Conservation (phyloP, 2,797 vertebrate species). For the Takifugu ocellatus region DNA sequence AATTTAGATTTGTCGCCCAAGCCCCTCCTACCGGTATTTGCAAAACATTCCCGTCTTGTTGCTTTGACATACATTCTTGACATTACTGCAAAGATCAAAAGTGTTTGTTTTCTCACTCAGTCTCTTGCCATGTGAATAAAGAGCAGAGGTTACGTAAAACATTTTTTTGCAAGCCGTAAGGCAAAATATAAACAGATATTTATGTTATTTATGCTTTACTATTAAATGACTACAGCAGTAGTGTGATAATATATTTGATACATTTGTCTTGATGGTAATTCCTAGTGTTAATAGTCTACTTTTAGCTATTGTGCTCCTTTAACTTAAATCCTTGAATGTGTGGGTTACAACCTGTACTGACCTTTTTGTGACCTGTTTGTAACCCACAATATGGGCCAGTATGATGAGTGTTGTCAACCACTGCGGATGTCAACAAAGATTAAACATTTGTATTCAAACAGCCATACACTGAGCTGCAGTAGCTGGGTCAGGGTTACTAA, state of each 20-base stretch:
- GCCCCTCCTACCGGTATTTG: slow-evolving; percentile 33
- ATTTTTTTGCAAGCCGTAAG: slow-evolving; percentile 10
- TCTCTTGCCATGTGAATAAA: slow-evolving; percentile 44
- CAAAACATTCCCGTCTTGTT: slow-evolving; percentile 44
- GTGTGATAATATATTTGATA: no score
- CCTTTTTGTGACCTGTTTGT: slow-evolving; percentile 9
- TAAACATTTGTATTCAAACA: slow-evolving; percentile 1
- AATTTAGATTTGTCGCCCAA: slow-evolving; percentile 27
- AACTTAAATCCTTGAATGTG: background rate
- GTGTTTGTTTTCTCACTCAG: slow-evolving; percentile 44
- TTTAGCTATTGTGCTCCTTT: no score
- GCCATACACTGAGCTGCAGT: no score
- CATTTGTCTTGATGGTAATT: no score
- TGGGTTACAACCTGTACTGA: slow-evolving; percentile 18
- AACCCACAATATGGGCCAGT: slow-evolving; percentile 34
- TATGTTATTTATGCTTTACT: no score
- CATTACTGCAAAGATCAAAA: slow-evolving; percentile 46
- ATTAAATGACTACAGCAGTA: no score
- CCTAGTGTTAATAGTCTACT: no score
- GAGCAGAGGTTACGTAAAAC: slow-evolving; percentile 34
- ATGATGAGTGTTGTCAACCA: slow-evolving; percentile 20
- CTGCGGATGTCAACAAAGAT: slow-evolving; percentile 23
- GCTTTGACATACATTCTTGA: slow-evolving; percentile 59
- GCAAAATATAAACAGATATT: background rate
- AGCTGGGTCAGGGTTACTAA: no score